Evolutionary conservation across 2,797 vertebrate species (phyloP), one percentile per base, ranked within the genome.

Genomic region (Ciconia nigra): DNA sequence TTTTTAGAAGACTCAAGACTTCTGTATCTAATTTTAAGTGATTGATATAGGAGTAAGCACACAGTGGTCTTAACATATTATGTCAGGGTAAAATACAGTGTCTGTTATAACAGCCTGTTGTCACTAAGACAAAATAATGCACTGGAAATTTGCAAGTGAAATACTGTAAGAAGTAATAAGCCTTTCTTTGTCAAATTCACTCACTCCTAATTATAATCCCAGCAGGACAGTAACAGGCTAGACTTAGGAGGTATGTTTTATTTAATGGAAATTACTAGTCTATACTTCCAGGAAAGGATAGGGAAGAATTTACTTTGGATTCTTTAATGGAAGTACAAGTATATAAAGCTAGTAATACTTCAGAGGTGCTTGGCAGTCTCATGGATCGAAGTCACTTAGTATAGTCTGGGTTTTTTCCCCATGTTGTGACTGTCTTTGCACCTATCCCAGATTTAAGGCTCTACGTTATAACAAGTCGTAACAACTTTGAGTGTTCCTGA

Each of bases 131-230:
- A 81, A 92, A 80, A 91, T 42, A 84, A 61, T 3, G 28, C 44
- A 46, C 65, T 58, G 61, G 41, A 66, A 90, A 69, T 15, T 70
- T 52, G 31, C 29, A 61, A 84, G 42, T 28, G 13, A 74, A 33
- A 52, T 59, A 11, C 28, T 61, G 10, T 59, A 76, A 90, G 59
- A 86, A 84, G 59, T 28, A 84, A 52, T 42, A 52, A 96, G 21
- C 18, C 54, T 93, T 91, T 96, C 78, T 86, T 92, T 65, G 90
- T 95, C 87, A 96, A 90, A 95, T 94, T 72, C 70, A 55, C 86
- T 70, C 44, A 93, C 78, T 91, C 82, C 82, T 96, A 93, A 97
- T 97, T 96, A 96, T 63, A 91, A 76, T 94, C 93, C 63, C 96
- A 96, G 96, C 95, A 96, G 94, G 97, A 84, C 46, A 73, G 78